A percentile compares a stretch with the other conserved stretches of the same genome.
Evolutionary conservation across 2,113 vertebrate species (phyloP).

Genomic region (Larimichthys polyactis): DNA sequence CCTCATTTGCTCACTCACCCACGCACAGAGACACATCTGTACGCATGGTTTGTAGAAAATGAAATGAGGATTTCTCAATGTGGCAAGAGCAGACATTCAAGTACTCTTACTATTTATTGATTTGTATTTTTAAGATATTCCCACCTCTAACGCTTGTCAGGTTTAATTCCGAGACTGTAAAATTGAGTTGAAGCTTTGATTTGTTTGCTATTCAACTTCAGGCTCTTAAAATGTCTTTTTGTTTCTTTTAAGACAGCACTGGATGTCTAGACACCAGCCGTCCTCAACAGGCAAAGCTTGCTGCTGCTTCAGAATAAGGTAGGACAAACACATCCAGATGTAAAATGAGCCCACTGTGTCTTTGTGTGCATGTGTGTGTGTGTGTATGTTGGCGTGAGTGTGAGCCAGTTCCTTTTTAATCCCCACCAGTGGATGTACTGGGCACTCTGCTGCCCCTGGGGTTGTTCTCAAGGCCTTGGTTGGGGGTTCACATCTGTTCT

Average conservation of each 20-base stretch:
- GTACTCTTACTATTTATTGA: neutral
- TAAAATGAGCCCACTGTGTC: neutral
- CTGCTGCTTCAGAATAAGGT: slow-evolving; percentile 55
- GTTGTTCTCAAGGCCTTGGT: slow-evolving; percentile 37
- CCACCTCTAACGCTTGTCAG: neutral
- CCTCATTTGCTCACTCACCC: neutral
- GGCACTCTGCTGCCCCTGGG: slow-evolving; percentile 12
- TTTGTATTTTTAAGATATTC: neutral
- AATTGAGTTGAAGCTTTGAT: neutral
- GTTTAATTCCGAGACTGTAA: neutral
- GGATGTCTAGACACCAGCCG: slow-evolving; percentile 1
- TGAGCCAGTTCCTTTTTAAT: neutral
- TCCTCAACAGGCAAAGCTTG: slow-evolving; percentile 22
- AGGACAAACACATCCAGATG: slow-evolving; percentile 37
- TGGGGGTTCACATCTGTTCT: slow-evolving; percentile 26
- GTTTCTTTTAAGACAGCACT: slow-evolving; percentile 17
- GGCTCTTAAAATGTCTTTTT: slow-evolving; percentile 21
- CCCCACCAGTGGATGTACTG: neutral
- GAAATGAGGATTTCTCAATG: neutral
- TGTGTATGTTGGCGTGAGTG: neutral
- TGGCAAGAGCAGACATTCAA: neutral
- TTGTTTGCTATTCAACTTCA: neutral
- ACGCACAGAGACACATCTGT: neutral
- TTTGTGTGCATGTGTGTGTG: neutral
- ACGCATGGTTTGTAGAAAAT: slow-evolving; percentile 7